Base-by-base conservation (phyloP, 1,140 invertebrate species). In the Pseudomyrmex pallidus region DNA sequence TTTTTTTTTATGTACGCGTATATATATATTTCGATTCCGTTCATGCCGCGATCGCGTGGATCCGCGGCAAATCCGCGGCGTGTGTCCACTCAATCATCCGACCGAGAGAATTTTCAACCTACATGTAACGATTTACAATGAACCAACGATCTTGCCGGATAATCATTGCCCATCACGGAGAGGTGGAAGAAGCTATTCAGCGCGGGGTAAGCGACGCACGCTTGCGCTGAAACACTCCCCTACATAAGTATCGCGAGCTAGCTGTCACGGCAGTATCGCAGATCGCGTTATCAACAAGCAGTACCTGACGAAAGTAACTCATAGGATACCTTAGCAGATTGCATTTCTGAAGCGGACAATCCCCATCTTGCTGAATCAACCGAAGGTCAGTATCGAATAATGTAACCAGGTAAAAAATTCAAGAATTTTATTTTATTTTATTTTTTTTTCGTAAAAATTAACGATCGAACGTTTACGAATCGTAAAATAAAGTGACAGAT, bases 211-310 rank as follows among this genome's bases (percentile, higher is more conserved):
- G 80, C 73, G 82, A 86, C 89, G 88, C 88, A 88, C 89, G 88
- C 88, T 84, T 87, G 88, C 87, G 89, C 89, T 83, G 86, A 77
- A 83, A 87, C 64, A 63, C 85, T 87, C 62, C 54, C 76, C 87
- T 89, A 90, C 86, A 90, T 90, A 90, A 90, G 82, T 89, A 87
- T 88, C 82, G 86, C 61, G 64, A 56, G 59, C 59, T 52, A 68
- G 68, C 74, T 66, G 61, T 56, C 46, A 78, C 88, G 82, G 67
- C 83, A 89, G 89, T 89, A 87, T 74, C 62, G 77, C 68, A 82
- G 74, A 63, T 74, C 74, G 57, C 74, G 62, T 78, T 85, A 85
- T 83, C 78, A 77, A n/a, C 44, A 66, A 72, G 63, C 70, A 78
- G 83, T 72, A 64, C 56, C 54, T 35, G 35, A 35, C 35, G n/a